A percentile compares a stretch with the other conserved stretches of the same genome.
phyloP scores from a whole-genome alignment of 2,797 vertebrate species.

The Neoniphon sammara region DNA sequence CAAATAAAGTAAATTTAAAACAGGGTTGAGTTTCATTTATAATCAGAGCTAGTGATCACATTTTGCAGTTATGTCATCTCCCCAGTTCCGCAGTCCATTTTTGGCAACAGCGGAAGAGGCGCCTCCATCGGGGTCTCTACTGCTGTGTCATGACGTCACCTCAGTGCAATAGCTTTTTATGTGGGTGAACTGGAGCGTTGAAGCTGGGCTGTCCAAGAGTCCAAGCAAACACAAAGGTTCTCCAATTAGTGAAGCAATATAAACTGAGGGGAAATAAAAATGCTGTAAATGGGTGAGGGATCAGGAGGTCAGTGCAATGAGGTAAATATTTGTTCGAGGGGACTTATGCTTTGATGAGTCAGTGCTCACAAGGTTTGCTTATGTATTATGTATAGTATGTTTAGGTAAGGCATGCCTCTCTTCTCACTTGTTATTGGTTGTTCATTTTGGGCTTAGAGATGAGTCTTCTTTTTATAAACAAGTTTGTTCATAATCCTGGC shows the following conservation, averaged over 20 bases:
- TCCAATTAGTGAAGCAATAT: constrained; percentile 63
- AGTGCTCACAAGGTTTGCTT: constrained; percentile 2
- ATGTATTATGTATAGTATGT: background rate
- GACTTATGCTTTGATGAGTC: constrained; percentile 55
- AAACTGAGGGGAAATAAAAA: constrained; percentile 51
- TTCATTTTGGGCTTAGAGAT: constrained; percentile 19
- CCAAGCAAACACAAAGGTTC: constrained; percentile 52
- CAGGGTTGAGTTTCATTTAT: constrained; percentile 1
- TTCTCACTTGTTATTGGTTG: constrained; percentile 3
- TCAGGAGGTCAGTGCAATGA: constrained; percentile 47
- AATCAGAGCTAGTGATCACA: background rate
- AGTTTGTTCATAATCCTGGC: constrained; percentile 1
- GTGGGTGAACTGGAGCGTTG: constrained; percentile 72
- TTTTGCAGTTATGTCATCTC: constrained; percentile 48
- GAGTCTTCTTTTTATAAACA: constrained; percentile 7
- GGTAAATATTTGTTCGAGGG: constrained; percentile 62
- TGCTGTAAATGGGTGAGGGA: constrained; percentile 49
- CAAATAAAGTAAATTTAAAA: constrained; percentile 22
- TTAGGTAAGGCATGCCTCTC: background rate
- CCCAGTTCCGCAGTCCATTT: constrained; percentile 63
- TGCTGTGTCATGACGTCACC: constrained; percentile 54
- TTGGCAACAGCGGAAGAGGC: constrained; percentile 41
- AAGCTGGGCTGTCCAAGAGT: constrained; percentile 55
- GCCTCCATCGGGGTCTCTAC: constrained; percentile 14
- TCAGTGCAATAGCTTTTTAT: constrained; percentile 55